Base-by-base conservation (phyloP, 2,113 vertebrate genomes). In the Hydrolagus affinis region DNA sequence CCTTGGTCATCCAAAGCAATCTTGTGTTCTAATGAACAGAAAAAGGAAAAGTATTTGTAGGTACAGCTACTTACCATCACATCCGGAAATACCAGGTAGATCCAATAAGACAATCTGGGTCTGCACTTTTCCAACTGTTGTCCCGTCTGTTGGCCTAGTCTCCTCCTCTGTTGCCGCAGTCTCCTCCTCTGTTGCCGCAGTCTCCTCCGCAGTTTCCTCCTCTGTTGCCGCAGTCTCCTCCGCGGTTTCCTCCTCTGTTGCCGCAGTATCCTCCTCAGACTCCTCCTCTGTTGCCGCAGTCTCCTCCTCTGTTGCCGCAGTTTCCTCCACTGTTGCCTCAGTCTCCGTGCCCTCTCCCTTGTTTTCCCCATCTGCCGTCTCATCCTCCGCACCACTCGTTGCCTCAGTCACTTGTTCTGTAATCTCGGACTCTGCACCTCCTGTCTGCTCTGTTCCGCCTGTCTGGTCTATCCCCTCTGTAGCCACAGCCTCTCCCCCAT, bases 141-240 rank as follows among this genome's bases (percentile, higher is more conserved):
- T 1, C 0, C 3, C 0, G 3, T 87, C 85, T 44, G 44, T 9
- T 9, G 1, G 14, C 64, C 19, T 19, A 21, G 11, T 8, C 8
- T 57, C 9, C 6, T 57, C 21, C 11, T 70, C 12, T 19, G 8
- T 0, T 8, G 15, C 7, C 0, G 44, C 11, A 23, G 14, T 59
- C 2, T 73, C 60, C 69, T 85, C 57, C 14, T 87, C 85, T 44
- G 44, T 9, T 8, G 1, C 15, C 64, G 12, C 64, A 21, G 11
- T 8, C 8, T 57, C 9, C 6, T 57, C 21, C 11, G 64, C 11
- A 6, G 68, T 3, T 0, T 6, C 7, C 8, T 64, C 70, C 0
- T 70, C 12, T 19, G 8, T 0, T 8, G 15, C 7, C 0, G 44
- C 11, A 23, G 14, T 59, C 2, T 73, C 21, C 77, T 21, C 4